Conservation (phyloP, 2,113 vertebrate species). For the Leucosticte australis region DNA sequence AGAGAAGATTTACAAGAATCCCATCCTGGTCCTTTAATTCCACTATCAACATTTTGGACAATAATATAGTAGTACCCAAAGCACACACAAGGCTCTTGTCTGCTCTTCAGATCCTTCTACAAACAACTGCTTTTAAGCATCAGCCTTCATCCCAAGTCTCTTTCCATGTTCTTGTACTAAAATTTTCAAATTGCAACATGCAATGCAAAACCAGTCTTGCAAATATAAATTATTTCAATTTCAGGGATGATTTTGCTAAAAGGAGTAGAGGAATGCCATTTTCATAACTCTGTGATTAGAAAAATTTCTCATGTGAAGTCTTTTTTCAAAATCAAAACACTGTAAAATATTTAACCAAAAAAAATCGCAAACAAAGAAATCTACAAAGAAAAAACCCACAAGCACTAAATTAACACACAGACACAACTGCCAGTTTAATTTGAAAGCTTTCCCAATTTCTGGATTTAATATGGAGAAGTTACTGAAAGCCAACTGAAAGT, state of each 20-base stretch:
- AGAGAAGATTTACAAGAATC: background rate
- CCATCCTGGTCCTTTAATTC: background rate
- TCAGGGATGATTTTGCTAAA: background rate
- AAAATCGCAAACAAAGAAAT: background rate
- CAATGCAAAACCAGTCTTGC: background rate
- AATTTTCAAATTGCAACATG: background rate
- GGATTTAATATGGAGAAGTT: background rate
- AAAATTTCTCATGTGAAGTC: background rate
- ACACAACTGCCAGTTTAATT: background rate
- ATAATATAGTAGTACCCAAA: background rate
- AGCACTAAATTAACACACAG: background rate
- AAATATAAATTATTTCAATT: background rate
- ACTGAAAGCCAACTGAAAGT: background rate
- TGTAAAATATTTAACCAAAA: background rate
- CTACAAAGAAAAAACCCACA: background rate
- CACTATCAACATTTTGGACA: background rate
- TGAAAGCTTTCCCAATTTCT: background rate
- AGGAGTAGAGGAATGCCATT: background rate
- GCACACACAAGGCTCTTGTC: background rate
- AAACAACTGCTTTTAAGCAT: background rate
- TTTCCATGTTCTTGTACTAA: background rate
- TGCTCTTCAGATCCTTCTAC: background rate
- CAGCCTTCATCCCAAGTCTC: background rate
- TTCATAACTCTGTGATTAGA: background rate
- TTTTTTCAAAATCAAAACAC: background rate